Conservation (phyloP, 2,888 invertebrate species). For the Xestia sexstrigata region DNA sequence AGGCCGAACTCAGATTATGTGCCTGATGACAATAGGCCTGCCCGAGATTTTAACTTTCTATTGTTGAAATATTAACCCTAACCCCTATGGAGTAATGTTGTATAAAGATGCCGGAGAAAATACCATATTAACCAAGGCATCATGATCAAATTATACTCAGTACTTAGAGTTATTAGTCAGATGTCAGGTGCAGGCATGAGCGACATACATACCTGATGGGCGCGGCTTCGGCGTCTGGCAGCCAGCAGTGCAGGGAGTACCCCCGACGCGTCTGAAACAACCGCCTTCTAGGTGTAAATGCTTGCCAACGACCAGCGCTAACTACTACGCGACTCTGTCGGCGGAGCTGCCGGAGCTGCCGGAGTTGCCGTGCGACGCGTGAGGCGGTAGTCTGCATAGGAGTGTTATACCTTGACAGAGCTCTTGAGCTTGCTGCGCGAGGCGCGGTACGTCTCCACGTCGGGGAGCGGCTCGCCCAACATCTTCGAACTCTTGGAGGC, state of each 20-base stretch:
- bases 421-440: constrained; percentile 80
- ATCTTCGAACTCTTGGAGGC: constrained; percentile 85
- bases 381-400: constrained; percentile 12
- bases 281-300: constrained; percentile 86
- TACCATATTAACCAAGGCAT: not conserved
- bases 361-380: not conserved
- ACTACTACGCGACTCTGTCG: constrained; percentile 13
- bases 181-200: not conserved
- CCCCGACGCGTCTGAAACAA: constrained; percentile 89
- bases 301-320: constrained; percentile 49
- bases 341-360: not conserved
- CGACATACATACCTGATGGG: constrained; percentile 74
- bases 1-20: not conserved
- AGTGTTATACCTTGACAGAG: constrained; percentile 82
- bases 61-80: not conserved
- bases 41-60: not conserved
- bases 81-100: not conserved
- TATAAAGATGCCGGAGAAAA: not conserved
- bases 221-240: constrained; percentile 79
- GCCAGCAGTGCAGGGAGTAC: constrained; percentile 89
- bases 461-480: constrained; percentile 81
- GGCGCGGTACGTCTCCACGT: constrained; percentile 82
- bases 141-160: not conserved
- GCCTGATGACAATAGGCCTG: not conserved
- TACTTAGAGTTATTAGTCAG: not conserved